These are phyloP conservation scores for Odontesthes bonariensis DNA, from an alignment of 2,113 vertebrate genomes.

Conservation along the genomic window DNA sequence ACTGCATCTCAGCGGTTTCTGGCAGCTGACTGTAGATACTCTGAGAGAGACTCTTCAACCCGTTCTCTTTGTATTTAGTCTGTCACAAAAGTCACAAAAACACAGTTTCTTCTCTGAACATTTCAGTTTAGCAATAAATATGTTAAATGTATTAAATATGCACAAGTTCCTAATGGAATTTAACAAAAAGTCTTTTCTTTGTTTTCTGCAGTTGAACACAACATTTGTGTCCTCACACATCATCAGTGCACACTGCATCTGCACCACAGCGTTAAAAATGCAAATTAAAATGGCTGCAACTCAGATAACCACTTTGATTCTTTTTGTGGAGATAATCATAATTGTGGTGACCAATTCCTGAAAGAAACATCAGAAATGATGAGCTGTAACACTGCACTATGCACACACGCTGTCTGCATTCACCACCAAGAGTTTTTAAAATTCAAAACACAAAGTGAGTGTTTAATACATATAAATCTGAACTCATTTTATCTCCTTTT, in stretches of 20 bases:
- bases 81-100: constrained; percentile 5
- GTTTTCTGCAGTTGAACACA: neutral
- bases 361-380: neutral
- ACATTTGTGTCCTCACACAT: neutral
- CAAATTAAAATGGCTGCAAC: constrained; percentile 10
- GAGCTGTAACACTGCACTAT: neutral
- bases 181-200: neutral
- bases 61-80: constrained; percentile 54
- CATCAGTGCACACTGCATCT: neutral
- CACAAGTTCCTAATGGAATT: too few relatives aligned
- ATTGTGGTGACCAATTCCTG: neutral
- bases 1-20: constrained; percentile 44
- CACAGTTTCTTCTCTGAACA: neutral
- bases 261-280: neutral
- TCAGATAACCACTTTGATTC: constrained; percentile 30
- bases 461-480: too few relatives aligned
- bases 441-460: too few relatives aligned
- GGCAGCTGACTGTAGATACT: constrained; percentile 54
- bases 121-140: too few relatives aligned
- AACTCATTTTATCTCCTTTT: too few relatives aligned
- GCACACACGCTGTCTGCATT: neutral
- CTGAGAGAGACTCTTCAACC: constrained; percentile 32
- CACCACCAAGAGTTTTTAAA: neutral
- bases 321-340: constrained; percentile 23
- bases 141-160: too few relatives aligned